phyloP scores from a whole-genome alignment of 2,797 vertebrate species.

The Aldrovandia affinis region DNA sequence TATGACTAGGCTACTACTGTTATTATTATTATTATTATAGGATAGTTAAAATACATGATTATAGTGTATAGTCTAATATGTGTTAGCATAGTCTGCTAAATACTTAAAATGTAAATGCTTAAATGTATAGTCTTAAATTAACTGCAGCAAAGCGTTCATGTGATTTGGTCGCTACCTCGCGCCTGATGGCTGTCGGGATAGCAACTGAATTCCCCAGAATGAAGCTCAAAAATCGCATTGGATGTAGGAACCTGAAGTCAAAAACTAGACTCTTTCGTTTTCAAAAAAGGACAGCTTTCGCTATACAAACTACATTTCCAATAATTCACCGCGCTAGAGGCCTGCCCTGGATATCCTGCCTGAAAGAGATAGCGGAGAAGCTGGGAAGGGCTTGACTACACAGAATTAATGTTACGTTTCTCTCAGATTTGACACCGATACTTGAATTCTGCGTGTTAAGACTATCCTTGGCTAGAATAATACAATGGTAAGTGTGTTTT shows the following conservation, averaged over 20 bases:
- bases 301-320: constrained; percentile 59
- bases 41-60: neutral
- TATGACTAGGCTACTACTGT: neutral
- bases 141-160: constrained; percentile 17
- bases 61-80: neutral
- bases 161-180: constrained; percentile 17
- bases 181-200: constrained; percentile 6
- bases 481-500: constrained; percentile 66
- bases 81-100: too few relatives aligned
- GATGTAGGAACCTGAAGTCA: constrained; percentile 66
- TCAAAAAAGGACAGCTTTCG: fast-evolving
- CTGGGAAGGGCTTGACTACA: constrained; percentile 45
- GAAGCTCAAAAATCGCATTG: neutral
- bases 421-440: constrained; percentile 37
- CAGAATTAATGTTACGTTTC: constrained; percentile 54
- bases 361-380: constrained; percentile 60
- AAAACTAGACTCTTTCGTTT: fast-evolving
- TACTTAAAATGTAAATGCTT: too few relatives aligned
- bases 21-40: neutral
- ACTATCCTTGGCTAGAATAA: constrained; percentile 38
- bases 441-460: constrained; percentile 35
- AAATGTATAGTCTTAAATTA: neutral
- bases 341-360: constrained; percentile 52
- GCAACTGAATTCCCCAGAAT: constrained; percentile 21
- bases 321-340: constrained; percentile 38